These are phyloP conservation scores for Lophochroa leadbeateri DNA, from an alignment of 2,113 vertebrate genomes.

Conservation along the genomic window DNA sequence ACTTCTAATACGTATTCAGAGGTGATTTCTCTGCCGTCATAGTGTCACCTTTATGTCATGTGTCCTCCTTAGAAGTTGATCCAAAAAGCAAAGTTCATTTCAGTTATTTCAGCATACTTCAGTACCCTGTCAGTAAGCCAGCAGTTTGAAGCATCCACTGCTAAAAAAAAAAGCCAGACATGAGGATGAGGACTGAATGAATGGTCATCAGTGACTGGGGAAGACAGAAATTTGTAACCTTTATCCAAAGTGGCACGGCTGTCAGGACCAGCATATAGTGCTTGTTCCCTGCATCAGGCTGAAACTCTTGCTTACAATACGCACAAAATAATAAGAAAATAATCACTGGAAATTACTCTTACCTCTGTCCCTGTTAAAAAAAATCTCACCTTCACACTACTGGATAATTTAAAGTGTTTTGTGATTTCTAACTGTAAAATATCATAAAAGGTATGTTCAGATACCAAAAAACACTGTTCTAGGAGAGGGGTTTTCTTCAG, in stretches of 20 bases:
- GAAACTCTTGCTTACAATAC: neutral
- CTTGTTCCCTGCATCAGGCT: neutral
- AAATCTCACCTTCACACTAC: neutral
- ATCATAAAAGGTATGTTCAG: neutral
- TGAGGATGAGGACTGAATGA: neutral
- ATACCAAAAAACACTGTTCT: neutral
- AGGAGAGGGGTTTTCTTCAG: neutral
- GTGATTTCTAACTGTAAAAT: neutral
- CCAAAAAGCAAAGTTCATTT: constrained; percentile 12
- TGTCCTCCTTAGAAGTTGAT: neutral
- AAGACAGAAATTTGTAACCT: neutral
- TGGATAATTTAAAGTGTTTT: neutral
- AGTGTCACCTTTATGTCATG: constrained; percentile 2
- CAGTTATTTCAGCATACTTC: neutral
- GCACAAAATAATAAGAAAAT: neutral
- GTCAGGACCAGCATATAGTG: neutral
- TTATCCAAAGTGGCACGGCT: neutral
- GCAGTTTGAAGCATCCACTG: neutral
- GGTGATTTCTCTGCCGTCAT: neutral
- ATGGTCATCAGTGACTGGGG: neutral
- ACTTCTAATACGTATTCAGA: neutral
- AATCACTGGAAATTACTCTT: neutral
- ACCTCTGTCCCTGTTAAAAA: neutral
- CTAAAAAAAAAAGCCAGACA: neutral
- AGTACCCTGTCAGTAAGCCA: neutral